phyloP scores from a whole-genome alignment of 2,113 vertebrate species.

The Xiphophorus maculatus region DNA sequence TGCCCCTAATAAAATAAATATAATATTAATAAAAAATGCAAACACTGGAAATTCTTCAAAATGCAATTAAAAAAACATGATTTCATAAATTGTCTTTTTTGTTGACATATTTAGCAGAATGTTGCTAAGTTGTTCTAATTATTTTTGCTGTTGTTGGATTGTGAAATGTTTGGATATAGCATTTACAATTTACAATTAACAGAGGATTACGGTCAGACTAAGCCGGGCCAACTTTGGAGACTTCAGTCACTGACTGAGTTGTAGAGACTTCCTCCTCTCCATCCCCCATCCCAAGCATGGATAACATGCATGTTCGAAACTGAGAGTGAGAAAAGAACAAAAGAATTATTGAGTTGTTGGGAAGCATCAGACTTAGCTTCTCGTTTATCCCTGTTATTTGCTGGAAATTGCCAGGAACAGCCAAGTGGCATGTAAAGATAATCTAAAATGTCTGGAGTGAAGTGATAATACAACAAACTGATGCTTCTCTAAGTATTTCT shows the following conservation, averaged over 20 bases:
- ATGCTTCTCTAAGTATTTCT: too few relatives aligned
- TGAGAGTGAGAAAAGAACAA: slow-evolving; percentile 25
- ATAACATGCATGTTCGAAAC: slow-evolving; percentile 71
- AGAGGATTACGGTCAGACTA: slow-evolving; percentile 12
- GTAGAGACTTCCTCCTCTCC: slow-evolving; percentile 72
- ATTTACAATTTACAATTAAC: slow-evolving; percentile 33
- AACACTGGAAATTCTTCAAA: neutral
- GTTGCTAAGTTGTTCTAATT: neutral
- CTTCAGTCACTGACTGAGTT: slow-evolving; percentile 76
- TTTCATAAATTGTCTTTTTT: neutral
- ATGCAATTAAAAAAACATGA: neutral
- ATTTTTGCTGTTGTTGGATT: neutral
- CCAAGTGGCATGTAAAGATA: neutral
- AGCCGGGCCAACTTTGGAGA: slow-evolving; percentile 74
- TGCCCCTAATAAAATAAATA: neutral
- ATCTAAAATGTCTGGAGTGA: neutral
- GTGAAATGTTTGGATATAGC: neutral
- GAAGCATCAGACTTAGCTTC: neutral
- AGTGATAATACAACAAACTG: neutral
- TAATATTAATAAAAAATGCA: neutral
- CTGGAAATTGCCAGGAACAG: neutral
- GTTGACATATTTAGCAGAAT: slow-evolving; percentile 26
- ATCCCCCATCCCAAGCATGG: slow-evolving; percentile 72
- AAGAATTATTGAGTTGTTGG: neutral
- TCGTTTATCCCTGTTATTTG: neutral